Evolutionary conservation across 2,888 invertebrate genomes (phyloP), one percentile per base, ranked within the genome.

Genomic region (Napeogenes inachia): DNA sequence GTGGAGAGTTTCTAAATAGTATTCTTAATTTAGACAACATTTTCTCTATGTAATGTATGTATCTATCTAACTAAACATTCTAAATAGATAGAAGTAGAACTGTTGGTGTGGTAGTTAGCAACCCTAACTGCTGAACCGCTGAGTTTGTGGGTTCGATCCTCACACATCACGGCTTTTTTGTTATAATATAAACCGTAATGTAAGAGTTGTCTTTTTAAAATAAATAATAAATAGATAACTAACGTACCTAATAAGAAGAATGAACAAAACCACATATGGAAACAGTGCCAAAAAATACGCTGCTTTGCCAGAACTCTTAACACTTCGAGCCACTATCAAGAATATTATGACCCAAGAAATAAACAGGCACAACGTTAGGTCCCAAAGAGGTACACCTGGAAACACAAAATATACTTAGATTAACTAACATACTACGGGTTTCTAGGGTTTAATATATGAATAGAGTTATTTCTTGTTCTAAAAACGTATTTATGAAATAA

Each of bases 241-340:
- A 61, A 75, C 77, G 73, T 75, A 91, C 86, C 88, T 92, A 57
- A 96, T 92, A 13, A 97, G 91, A 54, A 97, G 84, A 45, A 93
- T 93, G 63, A 96, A 85, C 82, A 97, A 92, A 58, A 97, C 93
- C 4, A 95, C 91, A 75, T 96, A 96, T 0, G 97, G 97, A 79
- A 96, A 96, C 3, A 97, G 81, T 0, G 97, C 97, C n/a, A 97
- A 93, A 81, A 98, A 96, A 82, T 97, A 98, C 0, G 97, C 94
- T 0, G 94, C 95, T 81, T 95, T 96, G 55, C 96, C 96, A 0
- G 95, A 94, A 74, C 94, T 95, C 79, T 94, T 94, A 0, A 96
- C 94, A 10, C 95, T 95, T 67, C 92, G 92, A 13, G 94, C 90
- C 55, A 95, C 93, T 59, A 95, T 93, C 5, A 93, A 71, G 75